Evolutionary conservation across 2,797 vertebrate genomes (phyloP), one percentile per base, ranked within the genome.

Genomic region (Stomatorhinus walkeri): DNA sequence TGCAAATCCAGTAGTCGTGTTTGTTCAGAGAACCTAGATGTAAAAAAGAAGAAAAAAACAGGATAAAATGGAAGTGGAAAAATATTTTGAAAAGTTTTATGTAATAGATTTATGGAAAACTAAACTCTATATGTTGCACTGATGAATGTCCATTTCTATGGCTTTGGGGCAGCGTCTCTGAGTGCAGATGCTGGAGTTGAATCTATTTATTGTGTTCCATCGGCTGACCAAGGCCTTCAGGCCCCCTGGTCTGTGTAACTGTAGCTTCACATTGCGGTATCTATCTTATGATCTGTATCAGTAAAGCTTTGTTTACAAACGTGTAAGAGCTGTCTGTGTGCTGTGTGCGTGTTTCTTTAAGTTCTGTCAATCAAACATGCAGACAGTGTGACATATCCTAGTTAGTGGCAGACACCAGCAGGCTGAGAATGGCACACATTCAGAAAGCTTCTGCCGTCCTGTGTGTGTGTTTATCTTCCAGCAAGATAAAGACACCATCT

Each of bases 171-270:
- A 96, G 95, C 96, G 96, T 97, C 97, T 97, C 95, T 97, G 96
- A 98, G 98, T 98, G 97, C 97, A 98, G 97, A 97, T 97, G 96
- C 97, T 97, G 97, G 98, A 95, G 97, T 97, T 98, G 96, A 97
- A 95, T 96, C 93, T 98, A 99, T 99, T 99, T 99, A 99, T 99
- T 99, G 97, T 97, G 96, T 96, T 95, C 95, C 97, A 97, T 97
- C 94, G 97, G 94, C 94, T 98, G 97, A 97, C 97, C 97, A 96
- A 97, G 95, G 95, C 95, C 96, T 96, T 96, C 96, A 95, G 94
- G 95, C 97, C 96, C 94, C 94, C 96, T 96, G 96, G 95, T 96
- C 94, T 96, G 96, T 98, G 96, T 97, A 96, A 97, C 95, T 91
- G 97, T 98, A 97, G 97, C 97, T 98, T 97, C 96, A 97, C 96